Conservation (phyloP, 2,888 invertebrate species). For the Rhagonycha fulva region DNA sequence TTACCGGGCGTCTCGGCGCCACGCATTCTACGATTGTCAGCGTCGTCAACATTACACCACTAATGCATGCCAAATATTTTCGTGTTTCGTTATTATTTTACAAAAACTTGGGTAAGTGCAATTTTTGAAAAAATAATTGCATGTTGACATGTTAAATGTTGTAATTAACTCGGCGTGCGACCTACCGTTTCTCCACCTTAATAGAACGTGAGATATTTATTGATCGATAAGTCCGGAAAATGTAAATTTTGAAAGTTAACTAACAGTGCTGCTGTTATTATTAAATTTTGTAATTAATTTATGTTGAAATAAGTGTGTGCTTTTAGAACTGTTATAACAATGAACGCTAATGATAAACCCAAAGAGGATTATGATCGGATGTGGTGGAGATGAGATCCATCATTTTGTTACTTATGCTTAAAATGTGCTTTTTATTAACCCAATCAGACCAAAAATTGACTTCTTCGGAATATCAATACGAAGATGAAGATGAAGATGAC, state of each 20-base stretch:
- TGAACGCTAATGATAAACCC: conserved; percentile 45
- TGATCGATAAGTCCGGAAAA: not conserved
- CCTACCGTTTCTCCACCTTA: not conserved
- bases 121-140: not conserved
- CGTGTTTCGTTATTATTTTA: not conserved
- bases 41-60: conserved; percentile 8
- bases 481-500: conserved; percentile 51
- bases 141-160: not conserved
- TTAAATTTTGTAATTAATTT: not conserved
- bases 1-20: conserved; percentile 34
- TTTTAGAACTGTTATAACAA: conserved; percentile 33
- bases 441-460: conserved; percentile 47
- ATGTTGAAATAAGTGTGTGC: not conserved
- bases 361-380: conserved; percentile 42
- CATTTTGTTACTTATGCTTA: conserved; percentile 46
- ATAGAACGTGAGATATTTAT: not conserved
- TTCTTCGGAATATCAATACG: conserved; percentile 48
- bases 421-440: conserved; percentile 51
- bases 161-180: not conserved
- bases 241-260: not conserved
- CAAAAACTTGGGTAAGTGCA: conserved; percentile 1
- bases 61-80: conserved; percentile 1
- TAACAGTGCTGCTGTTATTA: not conserved
- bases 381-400: conserved; percentile 52
- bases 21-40: conserved; percentile 29